These are phyloP conservation scores for Hartigia nigra DNA, from an alignment of 2,888 invertebrate genomes.

Conservation along the genomic window DNA sequence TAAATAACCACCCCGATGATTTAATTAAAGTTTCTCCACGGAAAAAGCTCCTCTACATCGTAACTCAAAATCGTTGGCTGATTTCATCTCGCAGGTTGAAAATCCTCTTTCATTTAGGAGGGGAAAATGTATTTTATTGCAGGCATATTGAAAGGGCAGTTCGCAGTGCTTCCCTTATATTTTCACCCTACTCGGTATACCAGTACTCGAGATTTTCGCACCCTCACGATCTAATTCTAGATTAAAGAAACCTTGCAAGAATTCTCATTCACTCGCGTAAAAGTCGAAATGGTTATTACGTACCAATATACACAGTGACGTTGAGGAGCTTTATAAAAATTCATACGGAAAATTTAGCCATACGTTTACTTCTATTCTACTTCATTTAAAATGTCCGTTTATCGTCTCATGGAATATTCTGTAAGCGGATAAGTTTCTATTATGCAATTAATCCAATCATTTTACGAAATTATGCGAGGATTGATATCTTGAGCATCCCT, in stretches of 20 bases:
- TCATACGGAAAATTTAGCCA: not conserved
- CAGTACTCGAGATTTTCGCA: conserved; percentile 16
- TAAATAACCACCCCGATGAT: conserved; percentile 38
- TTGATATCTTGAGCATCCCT: not conserved
- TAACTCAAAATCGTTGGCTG: not conserved
- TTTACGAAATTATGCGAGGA: not conserved
- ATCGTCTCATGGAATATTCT: not conserved
- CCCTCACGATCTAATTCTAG: conserved; percentile 46
- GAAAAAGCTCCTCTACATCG: conserved; percentile 4
- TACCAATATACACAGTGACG: not conserved
- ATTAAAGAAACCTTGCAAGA: conserved; percentile 60
- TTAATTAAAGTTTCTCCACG: conserved; percentile 34
- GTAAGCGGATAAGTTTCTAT: not conserved
- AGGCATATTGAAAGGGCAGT: not conserved
- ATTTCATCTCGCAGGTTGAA: not conserved
- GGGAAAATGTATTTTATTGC: not conserved
- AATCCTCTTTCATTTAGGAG: not conserved
- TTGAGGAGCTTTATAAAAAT: not conserved
- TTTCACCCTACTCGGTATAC: not conserved
- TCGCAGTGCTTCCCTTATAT: not conserved
- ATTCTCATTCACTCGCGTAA: conserved; percentile 47
- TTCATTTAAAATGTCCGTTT: not conserved
- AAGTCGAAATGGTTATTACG: conserved; percentile 46
- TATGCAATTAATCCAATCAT: not conserved
- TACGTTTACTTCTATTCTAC: not conserved